Evolutionary conservation across 1,140 invertebrate species (phyloP).

Genomic region (roundworm (Caenorhabditis elegans)): DNA sequence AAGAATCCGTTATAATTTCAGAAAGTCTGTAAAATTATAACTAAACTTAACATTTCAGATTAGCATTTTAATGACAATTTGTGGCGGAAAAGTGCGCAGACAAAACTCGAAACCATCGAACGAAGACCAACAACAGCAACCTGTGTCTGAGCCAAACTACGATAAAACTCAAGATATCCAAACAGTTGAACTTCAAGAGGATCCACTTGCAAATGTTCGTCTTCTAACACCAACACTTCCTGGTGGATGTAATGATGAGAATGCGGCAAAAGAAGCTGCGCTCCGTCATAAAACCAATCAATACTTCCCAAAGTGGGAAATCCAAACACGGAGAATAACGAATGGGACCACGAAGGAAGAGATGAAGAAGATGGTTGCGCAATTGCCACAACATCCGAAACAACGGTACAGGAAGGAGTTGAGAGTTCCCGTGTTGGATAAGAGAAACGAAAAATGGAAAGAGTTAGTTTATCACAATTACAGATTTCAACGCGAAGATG

Average conservation of each 20-base stretch:
- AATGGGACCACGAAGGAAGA: neutral
- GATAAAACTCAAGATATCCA: conserved; percentile 8
- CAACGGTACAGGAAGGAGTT: neutral
- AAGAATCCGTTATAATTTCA: no score
- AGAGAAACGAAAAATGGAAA: neutral
- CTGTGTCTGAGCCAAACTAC: neutral
- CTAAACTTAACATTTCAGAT: neutral
- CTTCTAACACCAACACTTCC: conserved; percentile 23
- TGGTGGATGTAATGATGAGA: conserved; percentile 18
- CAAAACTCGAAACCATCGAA: neutral
- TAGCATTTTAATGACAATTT: neutral
- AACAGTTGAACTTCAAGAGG: conserved; percentile 6
- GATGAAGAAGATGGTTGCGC: neutral
- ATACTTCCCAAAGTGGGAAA: conserved; percentile 1
- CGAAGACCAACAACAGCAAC: neutral
- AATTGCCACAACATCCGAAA: neutral
- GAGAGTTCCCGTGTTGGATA: neutral
- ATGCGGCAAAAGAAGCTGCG: conserved; percentile 20
- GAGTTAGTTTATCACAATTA: neutral
- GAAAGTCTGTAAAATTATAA: no score
- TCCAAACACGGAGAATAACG: neutral
- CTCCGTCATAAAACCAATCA: neutral
- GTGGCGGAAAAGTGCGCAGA: neutral
- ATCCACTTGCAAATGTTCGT: conserved; percentile 4
- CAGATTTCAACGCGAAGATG: no score